Evolutionary conservation across 23 tunicate species (phyloP), one percentile per base, ranked within the genome.

Genomic region (Pegea sp.): DNA sequence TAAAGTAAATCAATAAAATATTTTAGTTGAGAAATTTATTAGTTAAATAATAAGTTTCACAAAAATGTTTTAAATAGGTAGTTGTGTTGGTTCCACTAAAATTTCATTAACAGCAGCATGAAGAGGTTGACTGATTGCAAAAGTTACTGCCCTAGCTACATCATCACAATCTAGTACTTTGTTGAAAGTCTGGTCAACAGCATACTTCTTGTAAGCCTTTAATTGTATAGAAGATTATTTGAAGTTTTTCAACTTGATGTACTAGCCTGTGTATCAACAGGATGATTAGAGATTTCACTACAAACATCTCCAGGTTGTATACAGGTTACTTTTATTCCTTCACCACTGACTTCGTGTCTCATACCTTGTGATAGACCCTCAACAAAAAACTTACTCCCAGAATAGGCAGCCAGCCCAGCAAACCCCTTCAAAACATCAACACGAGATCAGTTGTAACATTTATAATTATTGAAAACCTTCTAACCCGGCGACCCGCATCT

Each of bases 371-470:
- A 80, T 16, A 80, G 11, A 33, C 93, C 93, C 46, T 80, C 93
- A 1, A 80, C 93, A 33, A 80, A 80, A 57, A 80, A 80, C 65
- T 80, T 80, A 16, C 79, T 80, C 13, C 93, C 93, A 38, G 93
- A 80, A 48, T 80, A 80, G 8, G 71, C 93, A 46, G 93, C 74
- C 11, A 80, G 59, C 0, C 93, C 93, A 2, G 93, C 52, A 49
- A 71, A 80, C 3, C 93, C 93, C 93, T 80, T 28, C 21, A 66
- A 65, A 30, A 34, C n/a, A n/a, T n/a, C n/a, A n/a, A n/a, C n/a
- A n/a, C n/a, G n/a, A n/a, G n/a, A n/a, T n/a, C n/a, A n/a, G n/a
- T n/a, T n/a, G n/a, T n/a, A n/a, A n/a, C n/a, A n/a, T n/a, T n/a
- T n/a, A n/a, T n/a, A n/a, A n/a, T n/a, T n/a, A n/a, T n/a, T n/a